Percentiles rank a stretch among this genome's conserved stretches.
Evolutionary conservation across 2,113 vertebrate genomes (phyloP).

Genomic region (Pycnonotus jocosus): DNA sequence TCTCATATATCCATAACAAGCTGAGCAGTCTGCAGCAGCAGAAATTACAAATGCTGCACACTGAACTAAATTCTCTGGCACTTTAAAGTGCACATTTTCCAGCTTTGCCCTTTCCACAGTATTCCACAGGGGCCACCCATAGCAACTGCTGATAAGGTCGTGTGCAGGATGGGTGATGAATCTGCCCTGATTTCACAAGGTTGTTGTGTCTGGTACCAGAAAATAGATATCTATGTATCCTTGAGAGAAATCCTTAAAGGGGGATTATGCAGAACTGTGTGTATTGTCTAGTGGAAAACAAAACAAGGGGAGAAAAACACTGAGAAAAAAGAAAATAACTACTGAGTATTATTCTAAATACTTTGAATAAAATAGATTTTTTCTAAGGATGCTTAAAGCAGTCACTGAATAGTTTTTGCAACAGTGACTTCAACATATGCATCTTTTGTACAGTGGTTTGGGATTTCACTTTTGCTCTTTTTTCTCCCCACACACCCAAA

Average conservation of each 20-base stretch:
- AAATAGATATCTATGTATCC: not conserved
- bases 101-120: constrained; percentile 49
- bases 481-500: rapidly evolving
- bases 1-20: not conserved
- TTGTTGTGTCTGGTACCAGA: constrained; percentile 4
- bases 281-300: not conserved
- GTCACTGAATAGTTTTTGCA: not conserved
- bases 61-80: not conserved
- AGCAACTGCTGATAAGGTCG: constrained; percentile 57
- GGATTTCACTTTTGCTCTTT: not conserved
- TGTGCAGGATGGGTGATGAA: constrained; percentile 40
- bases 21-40: not conserved
- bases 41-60: not conserved
- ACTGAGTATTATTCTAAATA: not conserved
- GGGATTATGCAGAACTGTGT: not conserved
- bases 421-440: not conserved
- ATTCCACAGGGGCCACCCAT: constrained; percentile 18
- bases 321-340: not conserved
- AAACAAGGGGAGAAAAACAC: not conserved
- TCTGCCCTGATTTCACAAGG: constrained; percentile 22
- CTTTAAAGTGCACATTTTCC: constrained; percentile 38
- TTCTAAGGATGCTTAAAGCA: not conserved
- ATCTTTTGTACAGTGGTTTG: not conserved
- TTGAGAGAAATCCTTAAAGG: not conserved
- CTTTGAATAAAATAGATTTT: not conserved